Base-by-base conservation (phyloP, 1,140 invertebrate genomes). In the Coelopa frigida region DNA sequence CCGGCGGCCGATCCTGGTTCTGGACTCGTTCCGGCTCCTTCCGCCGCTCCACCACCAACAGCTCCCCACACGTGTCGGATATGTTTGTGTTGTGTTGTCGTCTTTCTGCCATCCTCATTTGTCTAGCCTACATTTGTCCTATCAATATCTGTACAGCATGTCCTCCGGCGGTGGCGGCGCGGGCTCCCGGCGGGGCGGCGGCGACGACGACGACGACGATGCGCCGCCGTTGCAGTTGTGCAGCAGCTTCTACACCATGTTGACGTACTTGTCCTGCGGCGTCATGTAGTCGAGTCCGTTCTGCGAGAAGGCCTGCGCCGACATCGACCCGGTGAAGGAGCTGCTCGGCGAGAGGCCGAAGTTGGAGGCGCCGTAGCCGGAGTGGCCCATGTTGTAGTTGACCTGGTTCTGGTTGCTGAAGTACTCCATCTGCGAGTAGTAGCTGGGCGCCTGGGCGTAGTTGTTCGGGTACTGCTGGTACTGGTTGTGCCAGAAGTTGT, bases 381-480 rank as follows among this genome's bases (percentile, higher is more conserved):
- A 64, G 27, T 70, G 67, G 0, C 66, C 60, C 67, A 70, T 70
- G 17, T 69, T 70, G 14, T 70, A 70, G 55, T 68, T 67, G 17
- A 68, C 61, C 53, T 69, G 66, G 20, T 67, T 69, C 50, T 68
- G 67, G 41, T 70, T 69, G 67, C 78, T 81, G 49, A 81, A 80
- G 55, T 81, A 81, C 44, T 81, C 79, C 78, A 81, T 80, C 70
- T 80, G 75, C 0, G 70, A 67, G 43, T 73, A 73, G 37, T 73
- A 73, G 44, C 70, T 61, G 36, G 69, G 69, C 39, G 70, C 78
- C 55, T 80, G 79, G 47, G 61, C 62, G 33, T 76, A 76, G 55
- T 80, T 78, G 15, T 75, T 75, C 26, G 79, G 79, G 26, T 79
- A 78, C 46, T 78, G 67, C 40, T 71, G 66, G 12, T 70, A 69